A percentile compares a stretch with the other conserved stretches of the same genome.
phyloP scores from a whole-genome alignment of 2,113 vertebrate genomes.

The Galemys pyrenaicus region DNA sequence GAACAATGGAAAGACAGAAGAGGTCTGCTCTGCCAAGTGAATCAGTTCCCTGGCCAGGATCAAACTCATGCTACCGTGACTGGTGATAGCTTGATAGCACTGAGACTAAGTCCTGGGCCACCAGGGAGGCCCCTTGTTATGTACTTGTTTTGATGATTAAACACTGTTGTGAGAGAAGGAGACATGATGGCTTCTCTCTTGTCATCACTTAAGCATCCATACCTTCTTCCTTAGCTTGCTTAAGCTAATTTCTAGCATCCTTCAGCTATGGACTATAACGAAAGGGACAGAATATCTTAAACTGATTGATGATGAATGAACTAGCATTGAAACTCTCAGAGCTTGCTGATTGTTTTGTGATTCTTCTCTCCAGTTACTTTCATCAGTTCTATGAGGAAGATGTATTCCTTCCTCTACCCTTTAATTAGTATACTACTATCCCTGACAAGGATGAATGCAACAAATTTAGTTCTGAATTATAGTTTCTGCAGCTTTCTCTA shows the following conservation, averaged over 20 bases:
- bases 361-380: not conserved
- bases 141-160: not conserved
- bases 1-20: too few species aligned
- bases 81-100: too few species aligned
- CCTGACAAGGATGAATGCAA: not conserved
- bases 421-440: not conserved
- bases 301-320: not conserved
- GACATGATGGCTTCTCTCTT: not conserved
- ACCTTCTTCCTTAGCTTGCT: not conserved
- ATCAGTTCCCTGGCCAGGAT: too few species aligned
- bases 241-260: not conserved
- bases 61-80: too few species aligned
- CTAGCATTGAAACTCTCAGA: not conserved
- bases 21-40: too few species aligned
- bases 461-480: not conserved
- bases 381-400: not conserved
- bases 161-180: not conserved
- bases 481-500: not conserved
- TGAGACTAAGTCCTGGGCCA: too few species aligned
- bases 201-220: not conserved
- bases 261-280: not conserved
- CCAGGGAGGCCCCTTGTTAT: too few species aligned
- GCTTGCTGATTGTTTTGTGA: not conserved
- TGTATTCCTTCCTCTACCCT: not conserved
- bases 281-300: not conserved